Evolutionary conservation across 2,888 invertebrate species (phyloP).

Genomic region (Adineta ricciae): DNA sequence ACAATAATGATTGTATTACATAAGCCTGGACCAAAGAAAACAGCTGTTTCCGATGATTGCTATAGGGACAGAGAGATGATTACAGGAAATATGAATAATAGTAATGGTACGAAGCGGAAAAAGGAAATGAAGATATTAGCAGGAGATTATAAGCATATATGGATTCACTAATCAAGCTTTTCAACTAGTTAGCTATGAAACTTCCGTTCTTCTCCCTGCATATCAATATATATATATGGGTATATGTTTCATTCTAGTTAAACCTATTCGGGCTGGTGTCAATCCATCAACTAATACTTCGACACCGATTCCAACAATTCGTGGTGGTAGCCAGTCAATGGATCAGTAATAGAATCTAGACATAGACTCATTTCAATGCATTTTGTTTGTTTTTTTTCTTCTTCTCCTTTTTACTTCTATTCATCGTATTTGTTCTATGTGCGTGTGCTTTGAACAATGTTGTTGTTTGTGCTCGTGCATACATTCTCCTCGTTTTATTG

Average conservation of each 20-base stretch:
- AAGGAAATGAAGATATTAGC: too few relatives aligned
- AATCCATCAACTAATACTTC: constrained; percentile 8
- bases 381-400: background rate
- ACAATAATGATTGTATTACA: too few relatives aligned
- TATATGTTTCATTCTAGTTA: constrained; percentile 4
- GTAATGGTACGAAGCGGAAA: too few relatives aligned
- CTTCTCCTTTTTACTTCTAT: background rate
- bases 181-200: too few relatives aligned
- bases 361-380: background rate
- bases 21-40: too few relatives aligned
- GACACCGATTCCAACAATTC: constrained; percentile 12
- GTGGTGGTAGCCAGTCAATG: constrained; percentile 22
- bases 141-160: too few relatives aligned
- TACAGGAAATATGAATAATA: constrained; percentile 29
- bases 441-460: background rate
- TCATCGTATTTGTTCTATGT: background rate
- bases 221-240: too few relatives aligned
- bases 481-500: background rate
- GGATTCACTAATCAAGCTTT: too few relatives aligned
- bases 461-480: constrained; percentile 1
- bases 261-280: constrained; percentile 21
- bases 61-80: background rate
- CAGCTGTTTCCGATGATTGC: too few relatives aligned
- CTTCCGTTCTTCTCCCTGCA: too few relatives aligned
- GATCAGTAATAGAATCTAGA: background rate